Evolutionary conservation across 2,797 vertebrate species (phyloP), one percentile per base, ranked within the genome.

Genomic region (Scolopax rusticola): DNA sequence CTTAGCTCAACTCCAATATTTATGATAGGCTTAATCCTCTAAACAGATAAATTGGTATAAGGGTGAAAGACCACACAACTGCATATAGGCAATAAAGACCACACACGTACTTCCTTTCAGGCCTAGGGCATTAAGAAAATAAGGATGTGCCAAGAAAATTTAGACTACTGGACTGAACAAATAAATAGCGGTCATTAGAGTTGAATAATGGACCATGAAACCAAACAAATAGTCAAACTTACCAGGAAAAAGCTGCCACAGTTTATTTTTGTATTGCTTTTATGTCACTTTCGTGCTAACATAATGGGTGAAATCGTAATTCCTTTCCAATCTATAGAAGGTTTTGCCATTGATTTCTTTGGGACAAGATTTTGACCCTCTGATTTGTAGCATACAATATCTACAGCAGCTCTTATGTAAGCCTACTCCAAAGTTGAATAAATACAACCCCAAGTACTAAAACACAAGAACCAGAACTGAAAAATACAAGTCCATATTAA

Each of bases 161-260:
- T 65, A 84, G 88, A 36, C 75, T 92, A 17, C 45, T 89, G 57
- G 71, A 43, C 71, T 94, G 93, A 96, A 92, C 84, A 97, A 97
- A 97, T 95, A 97, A 97, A 97, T 85, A 83, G 41, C 30, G 71
- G 86, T 96, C 93, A 87, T 92, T 87, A 87, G 84, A 85, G 60
- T 48, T 95, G 86, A 96, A 95, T 90, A 95, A 95, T 93, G 95
- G 84, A 82, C 78, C 64, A 80, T 4, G 8, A 96, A 94, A 80
- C 91, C 90, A 95, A 97, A 97, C 88, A 96, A 94, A 93, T 64
- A 95, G 90, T 94, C 88, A 87, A 77, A 82, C 33, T 69, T 92
- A 90, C 18, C 27, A 87, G 30, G 57, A 60, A 87, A 95, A 94
- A 89, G 53, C 75, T 83, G 65, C 75, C 64, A 87, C 41, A 54